A percentile compares a stretch with the other conserved stretches of the same genome.
phyloP scores from a whole-genome alignment of 2,113 vertebrate genomes.

The Rostratula benghalensis region DNA sequence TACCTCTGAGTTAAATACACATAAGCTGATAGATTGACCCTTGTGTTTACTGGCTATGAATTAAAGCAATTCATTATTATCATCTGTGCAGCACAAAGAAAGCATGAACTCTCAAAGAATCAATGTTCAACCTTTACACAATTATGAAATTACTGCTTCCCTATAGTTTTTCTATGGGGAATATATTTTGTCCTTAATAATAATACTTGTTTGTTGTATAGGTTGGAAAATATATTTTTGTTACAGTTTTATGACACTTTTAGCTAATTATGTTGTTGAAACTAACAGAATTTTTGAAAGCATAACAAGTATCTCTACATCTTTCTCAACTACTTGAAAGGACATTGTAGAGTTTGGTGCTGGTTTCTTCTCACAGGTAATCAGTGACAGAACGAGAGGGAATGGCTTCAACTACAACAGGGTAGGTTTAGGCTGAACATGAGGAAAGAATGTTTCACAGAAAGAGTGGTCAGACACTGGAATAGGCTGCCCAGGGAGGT shows the following conservation, averaged over 20 bases:
- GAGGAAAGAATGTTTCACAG: too few relatives aligned
- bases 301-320: neutral
- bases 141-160: slow-evolving; percentile 5
- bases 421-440: too few relatives aligned
- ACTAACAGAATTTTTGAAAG: neutral
- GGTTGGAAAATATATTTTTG: neutral
- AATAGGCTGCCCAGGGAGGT: too few relatives aligned
- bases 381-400: too few relatives aligned
- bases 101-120: neutral
- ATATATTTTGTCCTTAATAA: neutral
- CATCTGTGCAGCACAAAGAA: neutral
- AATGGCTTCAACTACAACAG: too few relatives aligned
- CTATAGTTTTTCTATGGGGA: neutral
- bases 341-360: too few relatives aligned
- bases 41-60: slow-evolving; percentile 4
- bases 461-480: too few relatives aligned
- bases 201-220: slow-evolving; percentile 1
- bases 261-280: neutral
- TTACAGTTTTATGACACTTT: neutral
- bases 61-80: neutral
- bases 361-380: too few relatives aligned
- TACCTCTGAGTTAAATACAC: neutral
- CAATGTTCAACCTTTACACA: neutral
- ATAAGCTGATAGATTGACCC: neutral
- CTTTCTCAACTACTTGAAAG: neutral